These are phyloP conservation scores for Cygnus olor DNA, from an alignment of 2,797 vertebrate genomes.

Conservation along the genomic window DNA sequence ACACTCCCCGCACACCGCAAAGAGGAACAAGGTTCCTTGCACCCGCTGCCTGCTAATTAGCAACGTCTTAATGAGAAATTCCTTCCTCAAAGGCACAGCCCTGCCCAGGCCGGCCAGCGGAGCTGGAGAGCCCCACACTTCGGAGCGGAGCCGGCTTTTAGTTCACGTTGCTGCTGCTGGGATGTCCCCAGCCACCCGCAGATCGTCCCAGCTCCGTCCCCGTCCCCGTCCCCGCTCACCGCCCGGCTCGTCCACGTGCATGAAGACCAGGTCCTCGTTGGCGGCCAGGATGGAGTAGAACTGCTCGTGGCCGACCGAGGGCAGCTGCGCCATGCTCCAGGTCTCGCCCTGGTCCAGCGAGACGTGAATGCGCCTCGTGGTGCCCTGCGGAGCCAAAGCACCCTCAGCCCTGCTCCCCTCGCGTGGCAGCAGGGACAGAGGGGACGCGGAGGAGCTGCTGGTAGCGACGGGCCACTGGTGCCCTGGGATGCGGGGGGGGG, in stretches of 20 bases:
- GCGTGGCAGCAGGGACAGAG: rapidly evolving
- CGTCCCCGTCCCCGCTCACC: constrained; percentile 77
- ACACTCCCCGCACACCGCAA: rapidly evolving
- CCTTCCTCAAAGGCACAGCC: not conserved
- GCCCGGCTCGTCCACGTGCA: constrained; percentile 94
- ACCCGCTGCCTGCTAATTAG: not conserved
- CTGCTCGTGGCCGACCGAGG: constrained; percentile 91
- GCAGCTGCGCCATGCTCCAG: constrained; percentile 96
- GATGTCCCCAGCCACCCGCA: no score
- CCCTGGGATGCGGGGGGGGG: not conserved
- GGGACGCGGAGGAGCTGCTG: not conserved
- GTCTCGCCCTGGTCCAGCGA: constrained; percentile 88
- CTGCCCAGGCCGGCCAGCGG: not conserved
- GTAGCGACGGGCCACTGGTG: not conserved
- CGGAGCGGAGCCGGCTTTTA: rapidly evolving
- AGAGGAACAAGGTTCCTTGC: not conserved
- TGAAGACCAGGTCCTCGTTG: constrained; percentile 94
- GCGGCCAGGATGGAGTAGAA: constrained; percentile 96
- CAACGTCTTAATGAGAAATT: not conserved
- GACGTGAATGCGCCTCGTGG: constrained; percentile 87
- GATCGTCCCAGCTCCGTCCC: not conserved
- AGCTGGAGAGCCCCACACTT: not conserved
- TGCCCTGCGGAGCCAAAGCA: constrained; percentile 54
- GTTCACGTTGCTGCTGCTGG: not conserved
- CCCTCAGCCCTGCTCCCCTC: not conserved